Percentiles rank a stretch among this genome's conserved stretches.
phyloP scores from a whole-genome alignment of 2,888 invertebrate species.

The Chrysomela aeneicollis region DNA sequence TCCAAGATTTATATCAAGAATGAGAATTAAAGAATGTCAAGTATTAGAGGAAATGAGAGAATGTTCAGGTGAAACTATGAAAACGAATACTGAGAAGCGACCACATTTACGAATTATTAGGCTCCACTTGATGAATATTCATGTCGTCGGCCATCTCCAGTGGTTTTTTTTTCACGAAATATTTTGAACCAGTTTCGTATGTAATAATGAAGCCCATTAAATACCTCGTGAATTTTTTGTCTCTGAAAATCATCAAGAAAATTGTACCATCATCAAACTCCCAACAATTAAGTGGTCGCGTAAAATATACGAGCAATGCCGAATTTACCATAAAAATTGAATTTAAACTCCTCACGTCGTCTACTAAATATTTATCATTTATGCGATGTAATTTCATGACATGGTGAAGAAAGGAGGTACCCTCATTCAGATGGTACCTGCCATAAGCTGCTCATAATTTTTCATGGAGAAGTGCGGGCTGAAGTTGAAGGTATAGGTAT shows the following conservation, averaged over 20 bases:
- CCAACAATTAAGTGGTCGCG: background rate
- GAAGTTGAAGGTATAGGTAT: too few species aligned
- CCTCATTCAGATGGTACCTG: background rate
- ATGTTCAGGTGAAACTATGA: background rate
- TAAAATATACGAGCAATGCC: background rate
- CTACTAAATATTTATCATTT: background rate
- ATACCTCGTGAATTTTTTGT: background rate
- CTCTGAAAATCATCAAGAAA: background rate
- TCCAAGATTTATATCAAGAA: background rate
- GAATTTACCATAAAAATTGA: background rate
- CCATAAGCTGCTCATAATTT: background rate
- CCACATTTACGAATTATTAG: background rate
- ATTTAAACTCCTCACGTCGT: background rate
- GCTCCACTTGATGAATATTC: background rate
- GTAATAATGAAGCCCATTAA: background rate
- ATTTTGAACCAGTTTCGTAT: constrained; percentile 3
- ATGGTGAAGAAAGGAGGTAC: background rate
- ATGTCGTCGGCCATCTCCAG: background rate
- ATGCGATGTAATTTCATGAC: background rate
- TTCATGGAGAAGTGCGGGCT: too few species aligned
- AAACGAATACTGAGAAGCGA: background rate
- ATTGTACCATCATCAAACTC: background rate
- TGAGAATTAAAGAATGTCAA: background rate
- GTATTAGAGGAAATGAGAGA: background rate
- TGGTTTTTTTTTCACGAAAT: background rate